Evolutionary conservation across 2,888 invertebrate species (phyloP), one percentile per base, ranked within the genome.

Genomic region (Oscheius sp.): DNA sequence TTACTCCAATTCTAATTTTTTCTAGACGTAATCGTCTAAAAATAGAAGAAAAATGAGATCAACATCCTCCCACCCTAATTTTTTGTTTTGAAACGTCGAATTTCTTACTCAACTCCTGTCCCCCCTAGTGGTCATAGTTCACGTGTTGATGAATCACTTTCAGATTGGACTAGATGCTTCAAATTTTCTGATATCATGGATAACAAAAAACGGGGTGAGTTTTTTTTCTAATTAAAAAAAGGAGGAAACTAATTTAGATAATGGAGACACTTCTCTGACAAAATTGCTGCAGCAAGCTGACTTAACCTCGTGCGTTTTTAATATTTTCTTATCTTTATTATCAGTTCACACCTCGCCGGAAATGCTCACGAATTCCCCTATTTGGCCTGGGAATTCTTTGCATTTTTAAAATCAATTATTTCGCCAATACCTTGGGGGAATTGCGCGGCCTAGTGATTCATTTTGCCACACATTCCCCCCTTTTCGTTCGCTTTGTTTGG

Each of bases 261-360:
- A 53, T 15, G 55, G 55, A 5, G 61, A 61, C 20, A 45, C 31
- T 12, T 61, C 61, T 20, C 61, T 61, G 27, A 61, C 61, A 10
- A 25, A 27, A 29, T 45, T 61, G 4, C 15, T 61, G 1, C 61
- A 61, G 27, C 45, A 39, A 17, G 61, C 61, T 8, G 61, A 61
- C 29, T 29, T 61, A 31, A 27, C 52, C 3, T 20, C 34, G 64
- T 61, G 23, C 29, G 42, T 58, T 25, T 31, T 46, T 10, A n/a
- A 6, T 37, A 8, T 1, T 10, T 27, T 48, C 10, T 64, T 25
- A n/a, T 25, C 5, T 17, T 17, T 3, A 17, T 12, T 42, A 42
- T 42, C 42, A 42, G 12, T n/a, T n/a, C n/a, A n/a, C n/a, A n/a
- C n/a, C 17, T 34, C 6, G 5, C 4, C 29, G 34, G 57, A 31